phyloP scores from a whole-genome alignment of 2,888 invertebrate species.

The Gastracanthus pulcherrimus region DNA sequence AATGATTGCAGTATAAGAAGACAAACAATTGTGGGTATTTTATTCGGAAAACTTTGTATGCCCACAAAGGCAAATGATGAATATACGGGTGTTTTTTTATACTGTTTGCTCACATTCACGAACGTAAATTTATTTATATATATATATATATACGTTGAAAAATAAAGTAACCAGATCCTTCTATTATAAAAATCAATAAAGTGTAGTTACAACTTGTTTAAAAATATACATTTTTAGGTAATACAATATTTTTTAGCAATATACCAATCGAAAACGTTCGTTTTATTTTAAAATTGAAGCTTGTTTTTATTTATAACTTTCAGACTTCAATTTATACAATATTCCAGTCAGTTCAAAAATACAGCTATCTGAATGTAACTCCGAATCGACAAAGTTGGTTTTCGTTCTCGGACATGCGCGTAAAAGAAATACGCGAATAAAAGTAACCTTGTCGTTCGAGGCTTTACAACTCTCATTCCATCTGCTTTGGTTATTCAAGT shows the following conservation, averaged over 20 bases:
- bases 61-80: neutral
- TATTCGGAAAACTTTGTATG: neutral
- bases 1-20: constrained; percentile 2
- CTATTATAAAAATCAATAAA: no score
- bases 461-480: constrained; percentile 22
- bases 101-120: no score
- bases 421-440: neutral
- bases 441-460: neutral
- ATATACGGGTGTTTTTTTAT: neutral
- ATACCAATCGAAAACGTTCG: neutral
- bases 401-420: neutral
- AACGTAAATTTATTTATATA: no score
- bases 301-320: neutral
- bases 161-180: no score
- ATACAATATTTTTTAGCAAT: no score
- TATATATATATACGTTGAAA: no score
- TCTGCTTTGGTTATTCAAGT: neutral
- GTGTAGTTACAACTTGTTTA: no score
- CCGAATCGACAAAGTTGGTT: neutral
- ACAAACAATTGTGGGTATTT: neutral
- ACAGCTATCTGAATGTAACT: neutral
- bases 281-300: no score
- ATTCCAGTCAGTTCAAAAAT: neutral
- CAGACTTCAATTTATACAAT: neutral
- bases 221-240: no score